Percentiles rank a stretch among this genome's conserved stretches.
Conservation (phyloP, 1,140 invertebrate genomes). For the Ceratina calcarata region DNA sequence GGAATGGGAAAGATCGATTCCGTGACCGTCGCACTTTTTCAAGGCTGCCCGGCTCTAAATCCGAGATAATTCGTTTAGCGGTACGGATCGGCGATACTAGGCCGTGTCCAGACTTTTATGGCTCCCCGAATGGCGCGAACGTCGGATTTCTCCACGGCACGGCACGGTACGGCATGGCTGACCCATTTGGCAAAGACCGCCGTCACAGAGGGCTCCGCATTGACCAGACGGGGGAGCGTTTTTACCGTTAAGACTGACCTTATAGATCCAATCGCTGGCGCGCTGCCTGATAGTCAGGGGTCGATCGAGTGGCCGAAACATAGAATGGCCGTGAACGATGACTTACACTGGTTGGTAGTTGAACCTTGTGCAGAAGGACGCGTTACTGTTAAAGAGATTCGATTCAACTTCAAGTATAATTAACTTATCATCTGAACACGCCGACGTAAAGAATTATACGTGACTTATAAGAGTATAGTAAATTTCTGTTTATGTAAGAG, state of each 20-base stretch:
- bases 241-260: constrained; percentile 72
- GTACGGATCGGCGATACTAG: constrained; percentile 38
- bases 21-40: constrained; percentile 58
- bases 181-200: constrained; percentile 69
- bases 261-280: constrained; percentile 74
- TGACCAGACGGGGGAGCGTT: constrained; percentile 53
- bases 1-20: constrained; percentile 45
- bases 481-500: too few relatives aligned
- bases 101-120: constrained; percentile 54
- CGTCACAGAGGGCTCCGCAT: constrained; percentile 57
- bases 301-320: constrained; percentile 73
- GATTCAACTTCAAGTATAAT: not conserved
- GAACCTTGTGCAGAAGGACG: constrained; percentile 67
- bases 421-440: too few relatives aligned
- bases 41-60: constrained; percentile 55
- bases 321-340: constrained; percentile 70
- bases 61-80: constrained; percentile 61
- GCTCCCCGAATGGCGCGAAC: constrained; percentile 35
- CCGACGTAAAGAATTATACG: too few relatives aligned
- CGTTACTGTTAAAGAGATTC: not conserved
- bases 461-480: too few relatives aligned
- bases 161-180: constrained; percentile 36
- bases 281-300: constrained; percentile 69
- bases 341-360: constrained; percentile 68
- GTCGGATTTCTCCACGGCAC: constrained; percentile 13